Percentiles rank a stretch among this genome's conserved stretches.
Evolutionary conservation across 2,113 vertebrate genomes (phyloP).

Genomic region (Myxocyprinus asiaticus): DNA sequence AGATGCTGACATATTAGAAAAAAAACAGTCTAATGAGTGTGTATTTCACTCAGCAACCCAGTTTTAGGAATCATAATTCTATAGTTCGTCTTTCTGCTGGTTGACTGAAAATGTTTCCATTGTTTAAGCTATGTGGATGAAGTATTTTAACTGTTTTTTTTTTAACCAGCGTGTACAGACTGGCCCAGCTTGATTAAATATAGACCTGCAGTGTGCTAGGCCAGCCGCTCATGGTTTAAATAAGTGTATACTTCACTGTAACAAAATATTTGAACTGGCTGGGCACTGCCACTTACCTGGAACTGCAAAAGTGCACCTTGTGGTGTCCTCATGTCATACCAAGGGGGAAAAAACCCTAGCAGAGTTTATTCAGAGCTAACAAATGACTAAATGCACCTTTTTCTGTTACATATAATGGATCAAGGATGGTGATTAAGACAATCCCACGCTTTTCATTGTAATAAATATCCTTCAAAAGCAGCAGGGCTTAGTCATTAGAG

Average conservation of each 20-base stretch:
- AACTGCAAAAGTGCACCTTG: background rate
- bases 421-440: constrained; percentile 2
- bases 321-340: background rate
- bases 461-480: constrained; percentile 16
- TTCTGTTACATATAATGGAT: background rate
- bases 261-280: constrained; percentile 52
- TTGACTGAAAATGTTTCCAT: background rate
- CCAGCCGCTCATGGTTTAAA: constrained; percentile 28
- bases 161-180: background rate
- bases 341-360: background rate
- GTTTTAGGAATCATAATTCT: no score
- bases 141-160: background rate
- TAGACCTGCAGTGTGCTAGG: constrained; percentile 16
- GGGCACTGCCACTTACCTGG: constrained; percentile 15
- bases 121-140: background rate
- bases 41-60: no score
- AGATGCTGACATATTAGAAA: no score
- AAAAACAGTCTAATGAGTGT: no score
- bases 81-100: no score
- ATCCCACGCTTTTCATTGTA: background rate
- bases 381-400: constrained; percentile 5
- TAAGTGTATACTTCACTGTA: constrained; percentile 37
- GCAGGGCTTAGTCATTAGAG: constrained; percentile 31
- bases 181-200: constrained; percentile 39
- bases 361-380: constrained; percentile 17